These are phyloP conservation scores for Sycobia sp. DNA, from an alignment of 1,140 invertebrate genomes.

Conservation along the genomic window DNA sequence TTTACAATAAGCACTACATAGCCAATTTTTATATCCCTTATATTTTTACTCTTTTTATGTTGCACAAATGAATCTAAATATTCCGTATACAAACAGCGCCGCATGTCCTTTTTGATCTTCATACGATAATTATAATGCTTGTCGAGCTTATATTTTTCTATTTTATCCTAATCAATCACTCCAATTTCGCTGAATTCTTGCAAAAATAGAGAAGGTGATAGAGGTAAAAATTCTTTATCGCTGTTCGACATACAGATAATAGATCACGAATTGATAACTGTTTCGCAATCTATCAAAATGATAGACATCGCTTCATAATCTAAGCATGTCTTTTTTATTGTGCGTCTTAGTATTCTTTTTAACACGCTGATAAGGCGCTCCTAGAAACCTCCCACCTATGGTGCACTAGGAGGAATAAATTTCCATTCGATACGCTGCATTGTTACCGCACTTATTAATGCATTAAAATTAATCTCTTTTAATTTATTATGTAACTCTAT, in stretches of 20 bases:
- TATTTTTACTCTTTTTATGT: neutral
- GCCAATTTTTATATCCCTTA: neutral
- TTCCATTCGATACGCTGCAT: neutral
- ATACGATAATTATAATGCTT: constrained; percentile 20
- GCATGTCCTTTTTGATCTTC: constrained; percentile 29
- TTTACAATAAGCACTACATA: constrained; percentile 5
- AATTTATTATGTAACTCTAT: neutral
- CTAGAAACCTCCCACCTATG: neutral
- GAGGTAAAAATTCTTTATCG: constrained; percentile 9
- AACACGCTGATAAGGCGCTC: neutral
- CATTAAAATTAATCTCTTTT: neutral
- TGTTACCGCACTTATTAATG: neutral
- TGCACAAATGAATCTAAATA: constrained; percentile 34
- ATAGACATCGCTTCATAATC: neutral
- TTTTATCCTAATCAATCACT: constrained; percentile 37
- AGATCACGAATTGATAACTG: constrained; percentile 47
- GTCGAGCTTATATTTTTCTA: constrained; percentile 20
- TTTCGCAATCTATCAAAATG: constrained; percentile 36
- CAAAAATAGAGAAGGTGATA: constrained; percentile 43
- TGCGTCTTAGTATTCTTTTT: neutral
- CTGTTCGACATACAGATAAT: constrained; percentile 48
- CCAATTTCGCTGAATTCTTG: constrained; percentile 38
- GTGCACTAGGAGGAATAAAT: neutral
- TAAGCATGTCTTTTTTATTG: neutral
- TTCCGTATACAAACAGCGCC: constrained; percentile 37